Evolutionary conservation across 2,797 vertebrate genomes (phyloP), one percentile per base, ranked within the genome.

Genomic region (Heteromormyrus szaboi): DNA sequence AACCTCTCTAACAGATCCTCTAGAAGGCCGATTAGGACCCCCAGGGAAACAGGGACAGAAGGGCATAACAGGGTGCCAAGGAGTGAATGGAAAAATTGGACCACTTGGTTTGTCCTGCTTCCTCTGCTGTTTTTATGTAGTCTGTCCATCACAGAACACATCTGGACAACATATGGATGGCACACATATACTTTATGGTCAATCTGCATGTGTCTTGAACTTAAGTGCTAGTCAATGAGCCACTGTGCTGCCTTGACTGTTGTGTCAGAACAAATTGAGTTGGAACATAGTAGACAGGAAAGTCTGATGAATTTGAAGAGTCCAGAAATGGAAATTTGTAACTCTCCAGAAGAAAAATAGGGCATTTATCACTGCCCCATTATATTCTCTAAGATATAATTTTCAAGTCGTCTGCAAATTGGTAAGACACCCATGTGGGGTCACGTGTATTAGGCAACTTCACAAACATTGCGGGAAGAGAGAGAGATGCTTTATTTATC

Each of bases 81-180:
- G 95, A 79, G 0, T 5, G 22, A 48, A 0, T 0, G 95, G 95
- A 37, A 3, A 25, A 4, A 19, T 84, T 6, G 95, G 95, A 91
- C 90, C 93, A 17, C 81, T 87, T 11, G 89, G 41, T 89, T 51
- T 68, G 88, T 68, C 85, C 41, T 44, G 37, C 56, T 88, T 29
- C 41, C 14, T 88, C 72, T 81, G 7, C 50, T 88, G 3, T 44
- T 84, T 46, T 22, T 50, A 46, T 84, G 2, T 44, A 79, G 72
- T 17, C 5, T 44, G 65, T 72, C 65, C 25, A 72, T 72, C 65
- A 72, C 11, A 17, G 65, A 33, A 17, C 12, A 72, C 29, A 33
- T 37, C 65, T 12, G 4, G 29, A 12, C 29, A 72, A 12, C 29
- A 72, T 14, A 37, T 4, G 65, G 12, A 17, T 37, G 65, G 29